Percentiles rank a stretch among this genome's conserved stretches.
These are phyloP conservation scores for Thereva unica DNA, from an alignment of 2,888 invertebrate species.

Conservation along the genomic window DNA sequence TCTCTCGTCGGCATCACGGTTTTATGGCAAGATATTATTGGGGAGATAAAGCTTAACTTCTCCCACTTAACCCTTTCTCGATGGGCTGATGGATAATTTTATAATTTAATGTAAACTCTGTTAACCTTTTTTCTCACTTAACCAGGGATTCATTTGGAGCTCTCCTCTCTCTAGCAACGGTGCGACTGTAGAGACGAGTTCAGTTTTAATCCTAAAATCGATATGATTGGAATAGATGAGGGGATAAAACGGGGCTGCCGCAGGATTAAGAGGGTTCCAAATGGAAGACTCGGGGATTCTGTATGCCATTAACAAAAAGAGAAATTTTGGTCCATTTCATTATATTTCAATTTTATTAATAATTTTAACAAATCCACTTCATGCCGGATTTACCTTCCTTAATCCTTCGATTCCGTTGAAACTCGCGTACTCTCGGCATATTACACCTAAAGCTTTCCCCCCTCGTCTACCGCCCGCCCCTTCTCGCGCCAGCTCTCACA, in stretches of 20 bases:
- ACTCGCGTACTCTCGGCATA: conserved; percentile 30
- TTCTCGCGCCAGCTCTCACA: too few species aligned
- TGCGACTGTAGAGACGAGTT: conserved; percentile 5
- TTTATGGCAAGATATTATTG: background rate
- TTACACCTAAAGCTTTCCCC: background rate
- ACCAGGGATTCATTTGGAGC: conserved; percentile 7
- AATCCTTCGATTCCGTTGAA: conserved; percentile 38
- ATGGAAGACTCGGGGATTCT: conserved; percentile 35
- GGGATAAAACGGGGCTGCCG: conserved; percentile 37
- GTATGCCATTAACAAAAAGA: conserved; percentile 34
- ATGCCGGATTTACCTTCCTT: conserved; percentile 37
- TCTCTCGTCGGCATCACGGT: too few species aligned
- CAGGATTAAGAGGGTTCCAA: conserved; percentile 40
- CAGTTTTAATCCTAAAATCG: conserved; percentile 51
- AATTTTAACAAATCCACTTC: conserved; percentile 42
- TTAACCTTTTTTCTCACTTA: conserved; percentile 29
- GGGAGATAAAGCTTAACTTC: background rate
- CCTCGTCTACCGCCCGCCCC: too few species aligned
- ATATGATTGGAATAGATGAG: conserved; percentile 44
- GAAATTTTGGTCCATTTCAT: conserved; percentile 22
- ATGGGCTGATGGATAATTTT: conserved; percentile 24
- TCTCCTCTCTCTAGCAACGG: background rate
- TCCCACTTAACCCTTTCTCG: conserved; percentile 1
- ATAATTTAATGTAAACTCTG: conserved; percentile 33
- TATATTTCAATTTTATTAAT: conserved; percentile 42